Conservation (phyloP, 92 coral and sea anemone genomes). For the Palythoa grandis region DNA sequence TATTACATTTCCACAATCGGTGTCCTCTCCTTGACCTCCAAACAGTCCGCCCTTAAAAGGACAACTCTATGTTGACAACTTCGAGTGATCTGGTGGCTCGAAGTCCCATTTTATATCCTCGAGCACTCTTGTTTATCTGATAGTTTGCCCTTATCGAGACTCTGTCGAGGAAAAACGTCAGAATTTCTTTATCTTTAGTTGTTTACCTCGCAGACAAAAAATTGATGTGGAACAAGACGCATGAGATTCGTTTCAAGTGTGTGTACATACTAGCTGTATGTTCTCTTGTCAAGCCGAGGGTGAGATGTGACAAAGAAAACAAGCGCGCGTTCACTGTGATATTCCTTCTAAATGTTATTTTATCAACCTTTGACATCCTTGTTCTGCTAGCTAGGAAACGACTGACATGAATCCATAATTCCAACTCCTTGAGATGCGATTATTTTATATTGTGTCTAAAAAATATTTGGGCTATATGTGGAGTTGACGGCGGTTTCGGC, state of each 20-base stretch:
- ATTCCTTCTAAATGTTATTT: conserved; percentile 33
- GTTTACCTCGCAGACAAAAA: conserved; percentile 19
- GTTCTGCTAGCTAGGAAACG: conserved; percentile 5
- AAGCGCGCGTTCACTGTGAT: conserved; percentile 14
- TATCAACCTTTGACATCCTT: conserved; percentile 34
- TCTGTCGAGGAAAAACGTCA: not conserved
- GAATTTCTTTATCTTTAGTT: not conserved
- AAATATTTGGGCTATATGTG: not conserved
- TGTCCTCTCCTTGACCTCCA: conserved; percentile 41
- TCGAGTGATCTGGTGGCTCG: conserved; percentile 1
- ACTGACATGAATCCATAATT: not conserved
- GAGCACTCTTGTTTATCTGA: not conserved
- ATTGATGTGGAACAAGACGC: not conserved
- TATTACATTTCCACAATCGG: conserved; percentile 26
- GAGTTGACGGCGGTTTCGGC: not conserved
- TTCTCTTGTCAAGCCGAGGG: not conserved
- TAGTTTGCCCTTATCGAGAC: conserved; percentile 18
- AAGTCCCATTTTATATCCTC: conserved; percentile 4
- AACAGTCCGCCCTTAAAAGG: conserved; percentile 34
- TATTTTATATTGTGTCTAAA: conserved; percentile 10
- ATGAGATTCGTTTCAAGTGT: conserved; percentile 1
- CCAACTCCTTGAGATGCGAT: conserved; percentile 17
- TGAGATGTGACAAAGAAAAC: conserved; percentile 17
- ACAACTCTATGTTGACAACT: conserved; percentile 31
- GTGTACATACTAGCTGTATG: not conserved